Conservation (phyloP, 53 echinoderm and acorn worm genomes). For the Mesocentrotus franciscanus region DNA sequence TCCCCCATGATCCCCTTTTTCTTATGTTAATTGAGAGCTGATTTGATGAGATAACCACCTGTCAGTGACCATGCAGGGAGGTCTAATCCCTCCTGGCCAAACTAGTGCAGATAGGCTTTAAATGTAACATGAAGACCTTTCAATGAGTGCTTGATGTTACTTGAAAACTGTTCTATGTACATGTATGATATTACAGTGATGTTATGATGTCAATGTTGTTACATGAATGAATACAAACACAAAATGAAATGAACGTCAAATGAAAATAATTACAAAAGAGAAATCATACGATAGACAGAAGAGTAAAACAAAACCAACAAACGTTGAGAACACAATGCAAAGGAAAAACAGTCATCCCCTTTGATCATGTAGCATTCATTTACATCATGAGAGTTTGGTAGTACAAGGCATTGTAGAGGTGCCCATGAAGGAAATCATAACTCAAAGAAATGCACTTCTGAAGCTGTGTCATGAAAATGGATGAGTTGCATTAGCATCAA, state of each 20-base stretch:
- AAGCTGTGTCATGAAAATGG: conserved; percentile 60
- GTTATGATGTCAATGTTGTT: neutral
- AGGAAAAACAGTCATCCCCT: conserved; percentile 6
- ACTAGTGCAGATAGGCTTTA: too few species aligned
- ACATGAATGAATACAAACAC: neutral
- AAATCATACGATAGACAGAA: neutral
- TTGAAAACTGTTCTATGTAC: neutral
- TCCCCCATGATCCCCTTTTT: too few species aligned
- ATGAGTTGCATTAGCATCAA: conserved; percentile 53
- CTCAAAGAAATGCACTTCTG: conserved; percentile 64
- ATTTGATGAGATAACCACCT: too few species aligned
- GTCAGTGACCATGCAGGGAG: too few species aligned
- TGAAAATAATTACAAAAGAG: neutral
- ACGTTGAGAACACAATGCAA: conserved; percentile 23
- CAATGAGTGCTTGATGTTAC: neutral
- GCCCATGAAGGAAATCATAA: conserved; percentile 51
- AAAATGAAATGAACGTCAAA: neutral
- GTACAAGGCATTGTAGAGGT: neutral
- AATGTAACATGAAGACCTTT: neutral
- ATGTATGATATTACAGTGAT: neutral
- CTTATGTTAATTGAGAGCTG: too few species aligned
- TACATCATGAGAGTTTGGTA: neutral
- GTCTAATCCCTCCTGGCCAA: too few species aligned
- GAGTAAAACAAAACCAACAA: conserved; percentile 12
- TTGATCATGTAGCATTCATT: conserved; percentile 12